Evolutionary conservation across 1,140 invertebrate species (phyloP).

Genomic region (Pygmarrhopalites habei): DNA sequence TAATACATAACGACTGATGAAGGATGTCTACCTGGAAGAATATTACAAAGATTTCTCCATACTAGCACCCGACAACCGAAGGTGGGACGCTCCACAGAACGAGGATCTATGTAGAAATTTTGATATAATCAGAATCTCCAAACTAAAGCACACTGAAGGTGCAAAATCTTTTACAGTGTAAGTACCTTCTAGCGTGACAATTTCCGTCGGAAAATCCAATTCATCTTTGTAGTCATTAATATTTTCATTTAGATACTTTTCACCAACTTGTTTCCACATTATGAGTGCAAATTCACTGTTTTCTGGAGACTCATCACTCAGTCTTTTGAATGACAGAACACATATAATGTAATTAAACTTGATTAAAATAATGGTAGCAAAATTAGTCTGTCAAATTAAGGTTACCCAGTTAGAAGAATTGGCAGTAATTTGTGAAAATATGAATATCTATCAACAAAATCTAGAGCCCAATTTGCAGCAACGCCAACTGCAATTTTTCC

Average conservation of each 20-base stretch:
- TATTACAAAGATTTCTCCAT: constrained; percentile 59
- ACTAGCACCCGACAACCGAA: constrained; percentile 66
- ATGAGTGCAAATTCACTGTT: constrained; percentile 52
- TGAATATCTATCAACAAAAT: constrained; percentile 67
- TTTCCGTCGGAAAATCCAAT: constrained; percentile 54
- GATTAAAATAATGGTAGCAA: too few species aligned
- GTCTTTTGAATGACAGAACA: too few species aligned
- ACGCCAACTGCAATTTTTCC: constrained; percentile 56
- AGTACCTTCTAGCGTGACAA: constrained; percentile 37
- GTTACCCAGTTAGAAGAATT: constrained; percentile 60
- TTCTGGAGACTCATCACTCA: constrained; percentile 62
- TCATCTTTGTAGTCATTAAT: constrained; percentile 65
- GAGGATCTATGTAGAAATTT: background rate
- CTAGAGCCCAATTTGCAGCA: constrained; percentile 58
- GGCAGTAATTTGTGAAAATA: constrained; percentile 68
- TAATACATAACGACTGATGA: too few species aligned
- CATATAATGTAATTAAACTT: too few species aligned
- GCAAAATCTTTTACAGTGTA: background rate
- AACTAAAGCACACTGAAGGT: too few species aligned
- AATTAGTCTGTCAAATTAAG: too few species aligned
- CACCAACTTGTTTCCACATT: constrained; percentile 61
- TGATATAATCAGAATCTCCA: too few species aligned
- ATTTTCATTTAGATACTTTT: constrained; percentile 66
- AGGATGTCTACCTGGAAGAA: too few species aligned
- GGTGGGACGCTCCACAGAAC: constrained; percentile 58